phyloP scores from a whole-genome alignment of 2,797 vertebrate species.

The Serranus cabrilla region DNA sequence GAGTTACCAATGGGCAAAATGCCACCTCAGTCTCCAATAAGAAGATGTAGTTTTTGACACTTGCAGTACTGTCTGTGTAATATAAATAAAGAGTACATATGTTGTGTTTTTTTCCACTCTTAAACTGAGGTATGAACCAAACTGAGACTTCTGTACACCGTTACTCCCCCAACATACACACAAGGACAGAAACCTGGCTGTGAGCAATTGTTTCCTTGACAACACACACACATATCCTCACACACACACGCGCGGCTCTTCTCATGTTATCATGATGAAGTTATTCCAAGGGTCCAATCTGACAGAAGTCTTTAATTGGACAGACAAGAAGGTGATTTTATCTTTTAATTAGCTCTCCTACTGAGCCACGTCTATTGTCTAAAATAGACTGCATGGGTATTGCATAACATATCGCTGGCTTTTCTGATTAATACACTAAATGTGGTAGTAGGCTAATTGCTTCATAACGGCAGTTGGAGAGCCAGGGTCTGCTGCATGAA shows the following conservation, averaged over 20 bases:
- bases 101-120: too few species aligned
- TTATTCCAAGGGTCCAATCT: slow-evolving; percentile 77
- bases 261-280: slow-evolving; percentile 77
- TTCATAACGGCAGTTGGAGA: slow-evolving; percentile 66
- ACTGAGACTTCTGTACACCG: too few species aligned
- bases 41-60: too few species aligned
- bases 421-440: slow-evolving; percentile 74
- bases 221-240: slow-evolving; percentile 6
- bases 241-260: slow-evolving; percentile 36
- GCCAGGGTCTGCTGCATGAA: slow-evolving; percentile 41
- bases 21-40: too few species aligned
- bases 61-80: too few species aligned
- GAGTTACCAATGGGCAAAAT: too few species aligned
- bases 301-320: slow-evolving; percentile 82
- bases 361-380: slow-evolving; percentile 77
- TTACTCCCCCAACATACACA: too few species aligned
- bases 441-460: slow-evolving; percentile 76
- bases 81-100: too few species aligned
- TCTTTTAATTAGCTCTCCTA: slow-evolving; percentile 85
- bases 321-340: slow-evolving; percentile 82
- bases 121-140: too few species aligned
- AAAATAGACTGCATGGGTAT: slow-evolving; percentile 79
- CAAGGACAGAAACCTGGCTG: slow-evolving; percentile 17
- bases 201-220: slow-evolving; percentile 44
- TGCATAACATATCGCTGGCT: slow-evolving; percentile 79